phyloP scores from a whole-genome alignment of 2,797 vertebrate genomes.

The Balearica regulorum region DNA sequence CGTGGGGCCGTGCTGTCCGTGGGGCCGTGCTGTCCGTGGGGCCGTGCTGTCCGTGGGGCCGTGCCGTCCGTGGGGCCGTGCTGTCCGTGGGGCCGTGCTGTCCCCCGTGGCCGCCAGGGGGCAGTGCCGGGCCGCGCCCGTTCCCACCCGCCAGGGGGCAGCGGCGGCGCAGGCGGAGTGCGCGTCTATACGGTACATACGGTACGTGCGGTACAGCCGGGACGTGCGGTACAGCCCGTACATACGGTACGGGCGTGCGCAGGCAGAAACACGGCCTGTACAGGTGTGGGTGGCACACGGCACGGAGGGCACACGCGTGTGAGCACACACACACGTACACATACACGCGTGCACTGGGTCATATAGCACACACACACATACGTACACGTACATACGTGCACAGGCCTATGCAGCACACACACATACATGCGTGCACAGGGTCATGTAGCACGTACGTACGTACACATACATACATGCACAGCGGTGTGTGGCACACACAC shows the following conservation, averaged over 20 bases:
- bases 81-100: too few species aligned
- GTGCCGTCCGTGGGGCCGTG: too few species aligned
- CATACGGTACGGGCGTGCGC: accelerated
- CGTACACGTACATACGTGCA: too few species aligned
- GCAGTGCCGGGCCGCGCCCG: accelerated
- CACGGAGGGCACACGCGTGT: not conserved
- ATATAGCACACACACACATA: too few species aligned
- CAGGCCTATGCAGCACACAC: too few species aligned
- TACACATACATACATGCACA: too few species aligned
- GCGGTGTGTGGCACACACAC: too few species aligned
- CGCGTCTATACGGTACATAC: not conserved
- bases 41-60: too few species aligned
- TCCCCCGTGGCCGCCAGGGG: not conserved
- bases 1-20: not conserved
- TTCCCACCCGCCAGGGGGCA: not conserved
- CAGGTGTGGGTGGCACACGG: accelerated
- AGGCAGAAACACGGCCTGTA: accelerated
- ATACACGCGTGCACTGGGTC: too few species aligned
- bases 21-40: too few species aligned
- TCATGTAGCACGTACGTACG: not conserved
- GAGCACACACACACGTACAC: too few species aligned
- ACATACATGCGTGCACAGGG: not conserved
- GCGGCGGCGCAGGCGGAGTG: accelerated
- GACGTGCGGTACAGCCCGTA: accelerated
- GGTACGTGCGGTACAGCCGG: not conserved